phyloP scores from a whole-genome alignment of 2,113 vertebrate species.

The rat (Rattus norvegicus) region GRCr8 NC_086037.1:1922001-1922500 shows the following conservation, averaged over 20 bases:
- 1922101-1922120: not conserved
- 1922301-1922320: not conserved
- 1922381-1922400: slow-evolving; percentile 61
- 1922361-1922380: not conserved
- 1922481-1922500: too few relatives aligned
- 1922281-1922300: not conserved
- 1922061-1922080: not conserved
- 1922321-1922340: not conserved
- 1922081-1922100: not conserved
- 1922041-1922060: not conserved
- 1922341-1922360: slow-evolving; percentile 45
- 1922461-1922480: not conserved
- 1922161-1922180: not conserved
- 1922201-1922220: not conserved
- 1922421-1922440: not conserved
- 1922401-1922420: not conserved
- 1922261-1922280: not conserved
- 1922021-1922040: not conserved
- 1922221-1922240: not conserved
- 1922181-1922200: not conserved
- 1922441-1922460: too few relatives aligned
- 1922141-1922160: not conserved
- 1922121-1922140: not conserved
- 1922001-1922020: not conserved
- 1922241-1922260: not conserved